Evolutionary conservation across 2,797 vertebrate species (phyloP), one percentile per base, ranked within the genome.

Genomic region (Rachycentron canadum): DNA sequence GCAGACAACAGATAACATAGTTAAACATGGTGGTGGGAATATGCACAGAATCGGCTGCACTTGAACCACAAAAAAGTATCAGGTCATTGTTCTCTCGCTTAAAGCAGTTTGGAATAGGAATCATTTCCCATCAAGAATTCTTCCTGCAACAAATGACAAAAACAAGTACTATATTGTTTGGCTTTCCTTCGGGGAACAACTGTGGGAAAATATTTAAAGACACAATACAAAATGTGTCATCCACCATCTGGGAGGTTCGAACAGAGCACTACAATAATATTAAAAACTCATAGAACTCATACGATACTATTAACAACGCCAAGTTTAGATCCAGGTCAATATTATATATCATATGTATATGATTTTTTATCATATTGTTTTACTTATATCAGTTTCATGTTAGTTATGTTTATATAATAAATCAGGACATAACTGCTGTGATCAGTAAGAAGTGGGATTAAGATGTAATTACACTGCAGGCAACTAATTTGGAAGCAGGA

Each of bases 61-160:
- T 36, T 58, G 30, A 4, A 73, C 60, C 43, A 34, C 59, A 49
- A 32, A n/a, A 7, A 40, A 30, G 16, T 34, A 13, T 9, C n/a
- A 12, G 13, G 5, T 23, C 55, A 28, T 52, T 43, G 16, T 52
- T 59, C 40, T 58, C 23, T 28, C 9, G 14, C 49, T 30, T 52
- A 7, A 60, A 47, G 47, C 32, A 56, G 32, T 52, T 52, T 52
- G 11, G 19, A 34, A 21, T 58, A 32, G 5, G 14, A 52, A 26
- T 52, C 14, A 11, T 45, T 78, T 60, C 32, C 38, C 21, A 4
- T 19, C 4, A 38, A 5, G 16, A 49, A 38, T n/a, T 23, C 30
- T 14, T 63, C 26, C 26, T 17, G 57, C 41, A 79, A 23, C 21
- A 69, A 36, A 65, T 19, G 21, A 11, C 17, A 40, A 66, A 49